These are phyloP conservation scores for Ciconia stormi DNA, from an alignment of 2,113 vertebrate genomes.

Conservation along the genomic window DNA sequence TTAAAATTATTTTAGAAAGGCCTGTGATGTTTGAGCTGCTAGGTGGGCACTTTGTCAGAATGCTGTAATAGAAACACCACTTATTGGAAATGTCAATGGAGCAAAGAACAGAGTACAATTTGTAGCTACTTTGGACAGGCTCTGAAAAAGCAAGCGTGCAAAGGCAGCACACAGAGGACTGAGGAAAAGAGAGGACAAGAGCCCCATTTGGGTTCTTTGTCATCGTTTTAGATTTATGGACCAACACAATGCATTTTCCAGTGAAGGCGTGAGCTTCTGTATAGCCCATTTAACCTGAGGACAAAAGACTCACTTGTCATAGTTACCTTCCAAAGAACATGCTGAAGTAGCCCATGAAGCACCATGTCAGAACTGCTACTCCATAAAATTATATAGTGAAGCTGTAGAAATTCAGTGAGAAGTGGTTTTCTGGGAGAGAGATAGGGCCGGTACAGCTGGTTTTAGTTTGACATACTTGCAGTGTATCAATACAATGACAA, in stretches of 20 bases:
- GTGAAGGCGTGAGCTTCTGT: not conserved
- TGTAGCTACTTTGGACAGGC: not conserved
- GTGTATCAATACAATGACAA: not conserved
- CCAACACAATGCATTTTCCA: not conserved
- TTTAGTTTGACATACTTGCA: not conserved
- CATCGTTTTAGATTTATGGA: not conserved
- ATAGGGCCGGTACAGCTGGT: not conserved
- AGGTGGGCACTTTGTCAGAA: not conserved
- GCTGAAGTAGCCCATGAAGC: not conserved
- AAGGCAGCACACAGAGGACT: too few relatives aligned
- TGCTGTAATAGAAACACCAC: not conserved
- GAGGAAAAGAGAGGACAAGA: not conserved
- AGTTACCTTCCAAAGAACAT: not conserved
- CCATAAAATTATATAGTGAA: not conserved
- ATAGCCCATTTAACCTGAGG: not conserved
- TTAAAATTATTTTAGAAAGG: not conserved
- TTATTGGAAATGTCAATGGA: not conserved
- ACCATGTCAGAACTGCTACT: not conserved
- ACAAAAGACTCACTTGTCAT: not conserved
- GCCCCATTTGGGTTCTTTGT: not conserved
- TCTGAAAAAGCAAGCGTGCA: not conserved
- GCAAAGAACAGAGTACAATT: not conserved
- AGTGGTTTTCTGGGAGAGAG: not conserved
- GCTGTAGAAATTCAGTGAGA: not conserved
- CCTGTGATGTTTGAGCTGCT: not conserved